Evolutionary conservation across 30 jellyfish, hydroid and myxozoan species (phyloP), one percentile per base, ranked within the genome.

Genomic region (Hydractinia echinata): DNA sequence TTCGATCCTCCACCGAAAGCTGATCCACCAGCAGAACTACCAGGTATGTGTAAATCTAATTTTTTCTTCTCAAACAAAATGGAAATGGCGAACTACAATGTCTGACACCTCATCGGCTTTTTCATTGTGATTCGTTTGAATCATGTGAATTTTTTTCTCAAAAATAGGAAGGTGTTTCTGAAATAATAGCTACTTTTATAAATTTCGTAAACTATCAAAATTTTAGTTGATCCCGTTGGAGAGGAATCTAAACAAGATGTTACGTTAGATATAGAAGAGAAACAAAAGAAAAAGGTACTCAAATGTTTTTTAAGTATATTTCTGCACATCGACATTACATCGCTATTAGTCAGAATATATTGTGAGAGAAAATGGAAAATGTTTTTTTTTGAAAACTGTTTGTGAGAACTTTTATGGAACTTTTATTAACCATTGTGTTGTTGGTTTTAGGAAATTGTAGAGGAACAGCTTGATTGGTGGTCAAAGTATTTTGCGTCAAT

Each of bases 381-480:
- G n/a, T n/a, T n/a, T n/a, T n/a, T n/a, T n/a, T n/a, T n/a, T n/a
- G n/a, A n/a, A n/a, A n/a, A n/a, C n/a, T n/a, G n/a, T n/a, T n/a
- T n/a, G n/a, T n/a, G n/a, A n/a, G 69, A 58, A 58, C 69, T 58
- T 11, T n/a, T 0, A n/a, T 44, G 4, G 39, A 13, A 4, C 39
- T 9, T 64, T 64, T 6, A 4, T 13, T 64, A 6, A 6, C 74
- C 18, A 1, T 64, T 51, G 1, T 51, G 49, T 66, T 71, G 11
- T 44, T n/a, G 60, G 3, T 68, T 51, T 5, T 76, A 91, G 97
- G 96, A 91, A 66, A 48, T 86, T 60, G 74, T 87, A 10, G 96
- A 86, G 5, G 98, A 92, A 61, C 84, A 84, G 16, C 74, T 86
- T 6, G 98, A 92, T 81, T 92, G 98, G 98, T 92, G 98, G 98